phyloP scores from a whole-genome alignment of 2,113 vertebrate species.

The Strix uralensis region DNA sequence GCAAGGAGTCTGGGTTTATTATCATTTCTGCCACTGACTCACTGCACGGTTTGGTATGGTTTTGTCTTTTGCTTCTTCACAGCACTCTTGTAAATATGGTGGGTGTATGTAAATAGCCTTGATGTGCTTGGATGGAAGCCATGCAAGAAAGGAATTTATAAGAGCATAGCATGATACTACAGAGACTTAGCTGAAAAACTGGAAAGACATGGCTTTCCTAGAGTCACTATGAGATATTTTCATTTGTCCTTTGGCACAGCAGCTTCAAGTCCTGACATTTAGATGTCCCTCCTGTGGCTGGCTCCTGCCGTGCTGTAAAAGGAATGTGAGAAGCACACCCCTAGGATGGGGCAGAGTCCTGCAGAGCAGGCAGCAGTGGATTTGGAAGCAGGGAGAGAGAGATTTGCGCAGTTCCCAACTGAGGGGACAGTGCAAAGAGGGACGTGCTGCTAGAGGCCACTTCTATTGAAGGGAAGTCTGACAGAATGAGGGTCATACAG shows the following conservation, averaged over 20 bases:
- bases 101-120: conserved; percentile 35
- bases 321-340: not conserved
- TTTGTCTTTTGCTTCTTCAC: conserved; percentile 61
- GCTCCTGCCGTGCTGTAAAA: not conserved
- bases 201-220: not conserved
- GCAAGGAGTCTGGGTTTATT: not conserved
- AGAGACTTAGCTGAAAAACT: not conserved
- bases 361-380: not conserved
- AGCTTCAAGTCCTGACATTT: conserved; percentile 19
- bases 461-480: not conserved
- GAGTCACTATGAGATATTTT: not conserved
- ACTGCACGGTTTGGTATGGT: not conserved
- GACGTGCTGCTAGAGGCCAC: not conserved
- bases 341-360: not conserved
- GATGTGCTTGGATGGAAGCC: conserved; percentile 12
- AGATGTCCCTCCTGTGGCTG: not conserved
- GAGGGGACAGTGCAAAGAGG: not conserved
- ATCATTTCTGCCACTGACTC: conserved; percentile 30
- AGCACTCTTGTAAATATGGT: conserved; percentile 46
- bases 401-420: not conserved
- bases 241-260: not conserved
- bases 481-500: not conserved
- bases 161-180: not conserved
- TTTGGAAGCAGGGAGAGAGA: not conserved
- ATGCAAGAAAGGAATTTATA: not conserved